phyloP scores from a whole-genome alignment of 2,888 invertebrate species.

The Teinopalpus imperialis region DNA sequence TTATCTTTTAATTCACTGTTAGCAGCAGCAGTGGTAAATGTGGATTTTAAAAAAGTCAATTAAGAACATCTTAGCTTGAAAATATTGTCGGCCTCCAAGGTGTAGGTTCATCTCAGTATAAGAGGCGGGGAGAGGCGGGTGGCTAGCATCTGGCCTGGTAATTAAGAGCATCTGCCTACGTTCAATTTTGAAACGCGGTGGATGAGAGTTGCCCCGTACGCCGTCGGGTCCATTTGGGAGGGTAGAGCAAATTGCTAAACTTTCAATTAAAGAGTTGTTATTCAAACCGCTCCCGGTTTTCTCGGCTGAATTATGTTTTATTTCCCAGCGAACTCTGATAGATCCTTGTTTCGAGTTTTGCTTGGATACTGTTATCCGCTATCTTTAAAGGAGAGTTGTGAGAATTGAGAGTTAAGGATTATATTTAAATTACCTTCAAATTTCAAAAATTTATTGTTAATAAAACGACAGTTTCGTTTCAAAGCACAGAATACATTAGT shows the following conservation, averaged over 20 bases:
- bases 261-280: constrained; percentile 83
- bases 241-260: constrained; percentile 81
- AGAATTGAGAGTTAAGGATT: constrained; percentile 51
- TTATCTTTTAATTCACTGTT: constrained; percentile 60
- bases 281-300: constrained; percentile 72
- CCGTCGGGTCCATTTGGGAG: constrained; percentile 77
- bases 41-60: constrained; percentile 56
- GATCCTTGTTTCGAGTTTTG: constrained; percentile 65
- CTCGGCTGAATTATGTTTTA: constrained; percentile 75
- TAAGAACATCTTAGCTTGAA: constrained; percentile 53
- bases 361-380: constrained; percentile 59
- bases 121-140: constrained; percentile 50
- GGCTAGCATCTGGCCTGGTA: constrained; percentile 74
- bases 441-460: constrained; percentile 11
- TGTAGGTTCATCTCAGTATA: constrained; percentile 73
- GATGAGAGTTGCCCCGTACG: constrained; percentile 71
- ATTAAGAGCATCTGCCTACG: constrained; percentile 82
- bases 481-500: too few relatives aligned
- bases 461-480: not conserved
- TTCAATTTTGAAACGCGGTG: constrained; percentile 79
- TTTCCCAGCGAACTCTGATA: constrained; percentile 66
- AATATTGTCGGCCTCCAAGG: constrained; percentile 57
- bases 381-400: constrained; percentile 52
- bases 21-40: constrained; percentile 45
- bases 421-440: constrained; percentile 5